These are phyloP conservation scores for Nestor notabilis DNA, from an alignment of 2,113 vertebrate species.

Conservation along the genomic window DNA sequence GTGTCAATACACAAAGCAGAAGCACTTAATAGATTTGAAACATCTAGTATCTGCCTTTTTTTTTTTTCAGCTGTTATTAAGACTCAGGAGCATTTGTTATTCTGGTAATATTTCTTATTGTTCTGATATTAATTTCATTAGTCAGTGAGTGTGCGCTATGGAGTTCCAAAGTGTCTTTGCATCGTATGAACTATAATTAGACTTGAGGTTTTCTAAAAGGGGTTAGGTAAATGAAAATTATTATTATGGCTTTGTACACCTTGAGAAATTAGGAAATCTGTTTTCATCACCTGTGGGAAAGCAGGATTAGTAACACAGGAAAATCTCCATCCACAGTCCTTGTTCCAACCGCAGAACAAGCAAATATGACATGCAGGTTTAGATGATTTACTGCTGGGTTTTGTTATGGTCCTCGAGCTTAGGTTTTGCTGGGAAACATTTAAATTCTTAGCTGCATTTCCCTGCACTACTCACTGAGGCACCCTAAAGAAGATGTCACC, in stretches of 20 bases:
- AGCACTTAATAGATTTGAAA: constrained; percentile 48
- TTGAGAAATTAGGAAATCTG: background rate
- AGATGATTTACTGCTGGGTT: background rate
- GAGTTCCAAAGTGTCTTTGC: background rate
- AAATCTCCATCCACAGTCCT: background rate
- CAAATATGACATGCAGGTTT: background rate
- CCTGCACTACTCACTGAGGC: background rate
- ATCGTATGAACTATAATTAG: constrained; percentile 5
- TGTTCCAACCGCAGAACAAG: background rate
- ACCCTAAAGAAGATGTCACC: background rate
- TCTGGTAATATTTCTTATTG: constrained; percentile 36
- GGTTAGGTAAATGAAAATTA: background rate
- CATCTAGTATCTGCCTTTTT: background rate
- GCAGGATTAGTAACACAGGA: background rate
- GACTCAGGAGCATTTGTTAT: constrained; percentile 11
- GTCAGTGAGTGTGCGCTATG: background rate
- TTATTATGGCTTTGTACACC: background rate
- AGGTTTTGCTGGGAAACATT: background rate
- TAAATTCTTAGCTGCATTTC: background rate
- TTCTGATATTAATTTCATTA: constrained; percentile 30
- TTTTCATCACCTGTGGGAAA: background rate
- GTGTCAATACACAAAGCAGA: constrained; percentile 58
- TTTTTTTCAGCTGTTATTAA: background rate
- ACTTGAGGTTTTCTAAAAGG: background rate
- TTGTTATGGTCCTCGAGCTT: background rate